These are phyloP conservation scores for Lycodopsis pacificus DNA, from an alignment of 2,797 vertebrate species.

Conservation along the genomic window DNA sequence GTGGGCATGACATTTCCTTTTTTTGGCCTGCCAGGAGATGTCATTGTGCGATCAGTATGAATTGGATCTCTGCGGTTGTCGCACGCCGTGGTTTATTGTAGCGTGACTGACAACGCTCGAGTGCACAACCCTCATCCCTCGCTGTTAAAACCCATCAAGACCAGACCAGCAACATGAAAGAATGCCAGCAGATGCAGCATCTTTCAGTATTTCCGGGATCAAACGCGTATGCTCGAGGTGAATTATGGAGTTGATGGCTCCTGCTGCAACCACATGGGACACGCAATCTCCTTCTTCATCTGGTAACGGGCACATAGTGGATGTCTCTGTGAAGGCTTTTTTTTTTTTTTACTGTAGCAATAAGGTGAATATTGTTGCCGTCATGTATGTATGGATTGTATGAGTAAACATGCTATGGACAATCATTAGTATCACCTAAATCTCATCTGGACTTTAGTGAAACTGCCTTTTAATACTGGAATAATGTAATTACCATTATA, in stretches of 20 bases:
- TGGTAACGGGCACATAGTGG: neutral
- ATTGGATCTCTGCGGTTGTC: slow-evolving; percentile 62
- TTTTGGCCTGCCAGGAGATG: slow-evolving; percentile 75
- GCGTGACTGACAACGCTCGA: slow-evolving; percentile 55
- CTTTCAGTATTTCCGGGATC: slow-evolving; percentile 47
- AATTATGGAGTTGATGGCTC: slow-evolving; percentile 1
- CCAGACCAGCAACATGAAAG: slow-evolving; percentile 38
- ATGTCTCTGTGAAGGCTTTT: neutral
- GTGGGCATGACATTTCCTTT: slow-evolving; percentile 67
- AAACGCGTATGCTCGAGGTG: neutral
- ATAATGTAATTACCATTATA: neutral
- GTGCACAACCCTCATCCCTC: slow-evolving; percentile 56
- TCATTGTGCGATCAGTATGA: slow-evolving; percentile 74
- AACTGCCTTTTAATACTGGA: neutral
- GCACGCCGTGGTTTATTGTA: slow-evolving; percentile 62
- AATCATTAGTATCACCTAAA: neutral
- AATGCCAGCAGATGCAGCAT: slow-evolving; percentile 24
- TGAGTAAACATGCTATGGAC: neutral
- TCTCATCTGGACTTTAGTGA: neutral
- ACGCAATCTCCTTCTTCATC: slow-evolving; percentile 30
- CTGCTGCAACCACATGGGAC: slow-evolving; percentile 22
- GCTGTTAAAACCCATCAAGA: slow-evolving; percentile 58
- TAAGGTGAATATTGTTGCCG: neutral
- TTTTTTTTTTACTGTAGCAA: neutral
- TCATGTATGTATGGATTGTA: neutral